Evolutionary conservation across 1,140 invertebrate species (phyloP).

Genomic region (Psix sp.): DNA sequence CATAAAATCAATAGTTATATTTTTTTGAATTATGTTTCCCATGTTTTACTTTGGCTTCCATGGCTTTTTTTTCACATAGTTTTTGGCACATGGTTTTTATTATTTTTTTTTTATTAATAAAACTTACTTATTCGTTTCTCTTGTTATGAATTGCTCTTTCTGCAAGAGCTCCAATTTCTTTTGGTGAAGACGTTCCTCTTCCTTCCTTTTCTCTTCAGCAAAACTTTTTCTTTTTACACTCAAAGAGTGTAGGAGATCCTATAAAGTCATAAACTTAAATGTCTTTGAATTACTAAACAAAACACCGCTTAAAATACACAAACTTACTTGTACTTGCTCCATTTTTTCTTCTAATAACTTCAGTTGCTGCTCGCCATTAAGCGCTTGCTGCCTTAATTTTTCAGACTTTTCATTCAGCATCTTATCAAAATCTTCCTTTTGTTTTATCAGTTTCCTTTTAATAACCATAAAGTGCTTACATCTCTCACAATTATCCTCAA

Average conservation of each 20-base stretch:
- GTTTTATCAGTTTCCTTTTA: conserved; percentile 67
- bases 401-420: conserved; percentile 65
- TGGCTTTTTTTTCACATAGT: no score
- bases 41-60: no score
- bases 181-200: conserved; percentile 60
- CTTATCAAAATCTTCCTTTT: conserved; percentile 66
- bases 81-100: no score
- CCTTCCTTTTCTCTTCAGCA: conserved; percentile 58
- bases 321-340: conserved; percentile 67
- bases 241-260: conserved; percentile 65
- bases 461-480: conserved; percentile 55
- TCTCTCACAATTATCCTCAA: conserved; percentile 13
- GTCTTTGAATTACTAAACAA: conserved; percentile 16
- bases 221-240: conserved; percentile 66
- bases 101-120: conserved; percentile 17
- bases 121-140: conserved; percentile 68
- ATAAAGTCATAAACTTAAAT: conserved; percentile 12
- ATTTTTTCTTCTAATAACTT: conserved; percentile 67
- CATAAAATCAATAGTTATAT: no score
- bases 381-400: conserved; percentile 65
- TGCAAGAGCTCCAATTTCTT: conserved; percentile 67
- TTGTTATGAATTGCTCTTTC: conserved; percentile 68
- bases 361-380: conserved; percentile 66
- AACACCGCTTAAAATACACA: conserved; percentile 7
- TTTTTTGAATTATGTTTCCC: no score